Evolutionary conservation across 2,113 vertebrate species (phyloP).

Genomic region (Notothenia coriiceps): DNA sequence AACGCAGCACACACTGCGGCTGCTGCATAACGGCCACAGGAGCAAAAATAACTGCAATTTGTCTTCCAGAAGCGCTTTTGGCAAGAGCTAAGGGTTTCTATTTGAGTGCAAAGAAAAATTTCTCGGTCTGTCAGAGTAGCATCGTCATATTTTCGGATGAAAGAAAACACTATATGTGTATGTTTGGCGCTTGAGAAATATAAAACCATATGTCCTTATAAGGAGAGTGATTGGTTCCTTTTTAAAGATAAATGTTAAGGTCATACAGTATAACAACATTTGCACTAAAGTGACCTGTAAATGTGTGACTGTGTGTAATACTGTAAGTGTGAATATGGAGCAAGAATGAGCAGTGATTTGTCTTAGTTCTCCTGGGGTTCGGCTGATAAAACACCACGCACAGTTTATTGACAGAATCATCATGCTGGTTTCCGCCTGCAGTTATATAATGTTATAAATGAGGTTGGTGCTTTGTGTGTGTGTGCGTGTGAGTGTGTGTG

Average conservation of each 20-base stretch:
- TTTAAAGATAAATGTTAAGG: background rate
- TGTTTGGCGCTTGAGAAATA: background rate
- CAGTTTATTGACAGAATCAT: conserved; percentile 46
- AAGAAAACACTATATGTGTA: background rate
- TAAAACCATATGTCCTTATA: background rate
- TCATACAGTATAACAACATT: background rate
- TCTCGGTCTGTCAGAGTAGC: conserved; percentile 5
- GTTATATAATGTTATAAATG: conserved; percentile 42
- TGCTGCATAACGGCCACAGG: background rate
- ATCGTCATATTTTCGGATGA: background rate
- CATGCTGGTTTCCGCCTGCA: conserved; percentile 26
- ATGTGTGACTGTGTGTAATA: conserved; percentile 12
- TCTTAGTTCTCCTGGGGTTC: conserved; percentile 35
- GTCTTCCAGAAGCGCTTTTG: background rate
- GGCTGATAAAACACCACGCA: conserved; percentile 35
- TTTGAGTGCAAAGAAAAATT: conserved; percentile 12
- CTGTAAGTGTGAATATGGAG: conserved; percentile 20
- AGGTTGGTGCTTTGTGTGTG: background rate
- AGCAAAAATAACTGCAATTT: conserved; percentile 11
- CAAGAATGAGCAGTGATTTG: conserved; percentile 18
- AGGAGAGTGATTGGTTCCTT: background rate
- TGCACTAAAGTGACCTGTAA: conserved; percentile 13
- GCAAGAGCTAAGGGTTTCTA: background rate
- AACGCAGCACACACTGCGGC: background rate
- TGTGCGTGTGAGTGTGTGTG: background rate